Base-by-base conservation (phyloP, 2,888 invertebrate genomes). In the Scaptodrosophila latifasciaeformis region DNA sequence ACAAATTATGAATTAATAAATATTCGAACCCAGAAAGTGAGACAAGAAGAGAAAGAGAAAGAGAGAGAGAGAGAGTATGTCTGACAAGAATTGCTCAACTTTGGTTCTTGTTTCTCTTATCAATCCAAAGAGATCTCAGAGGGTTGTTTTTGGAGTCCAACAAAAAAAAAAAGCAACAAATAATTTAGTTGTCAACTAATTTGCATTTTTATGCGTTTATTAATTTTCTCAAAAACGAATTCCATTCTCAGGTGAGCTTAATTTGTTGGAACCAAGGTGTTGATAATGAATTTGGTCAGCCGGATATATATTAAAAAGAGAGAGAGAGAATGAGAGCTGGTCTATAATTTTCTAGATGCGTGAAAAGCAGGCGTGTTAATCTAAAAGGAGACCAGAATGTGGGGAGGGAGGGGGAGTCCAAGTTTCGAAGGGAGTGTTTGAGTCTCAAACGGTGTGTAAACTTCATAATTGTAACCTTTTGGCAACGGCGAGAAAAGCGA, bases 391-490 rank as follows among this genome's bases (percentile, higher is more conserved):
- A 15, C 35, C 15, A 15, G 13, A 35, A 15, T 12, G 42, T 35
- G 1, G 3, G 24, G 7, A 15, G 15, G 18, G 24, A 1, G 19
- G 2, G 19, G 21, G 45, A 5, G 29, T 2, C 13, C 2, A 6
- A 1, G 13, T 12, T 19, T 1, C 35, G 7, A 55, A 0, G 27
- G 2, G 18, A 1, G 18, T 27, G 31, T 29, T 40, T 17, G 5
- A 9, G 4, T 7, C 24, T 24, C 78, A 75, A 74, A 75, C 70
- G 80, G 80, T 77, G 74, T 75, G 74, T 71, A 72, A 75, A 75
- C 77, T 75, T 79, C 80, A 79, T 79, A 79, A 76, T 79, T 75
- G 77, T 77, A 77, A 74, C 80, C 77, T 75, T 75, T 9, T 79
- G 77, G 74, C 74, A 79, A 30, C 18, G 12, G 19, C n/a, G 47